Evolutionary conservation across 2,888 invertebrate genomes (phyloP).

Genomic region (Corbicula japonica): DNA sequence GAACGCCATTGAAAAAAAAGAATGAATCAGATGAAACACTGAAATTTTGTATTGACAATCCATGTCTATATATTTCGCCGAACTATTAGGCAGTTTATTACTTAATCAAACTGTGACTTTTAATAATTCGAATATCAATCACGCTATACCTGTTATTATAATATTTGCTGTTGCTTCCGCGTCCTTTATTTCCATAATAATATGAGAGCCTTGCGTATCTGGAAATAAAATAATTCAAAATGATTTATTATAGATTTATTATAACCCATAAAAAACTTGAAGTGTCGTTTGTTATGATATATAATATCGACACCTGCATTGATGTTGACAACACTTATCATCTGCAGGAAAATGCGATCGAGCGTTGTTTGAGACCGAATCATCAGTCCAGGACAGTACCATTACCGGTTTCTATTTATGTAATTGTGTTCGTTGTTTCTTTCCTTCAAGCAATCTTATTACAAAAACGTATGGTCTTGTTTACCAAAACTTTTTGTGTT

Average conservation of each 20-base stretch:
- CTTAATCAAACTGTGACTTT: too few species aligned
- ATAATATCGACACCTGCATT: not conserved
- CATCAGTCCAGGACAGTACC: not conserved
- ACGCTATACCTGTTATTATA: slow-evolving; percentile 33
- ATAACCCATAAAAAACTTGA: not conserved
- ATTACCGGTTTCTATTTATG: too few species aligned
- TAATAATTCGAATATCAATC: not conserved
- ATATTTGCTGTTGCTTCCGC: slow-evolving; percentile 26
- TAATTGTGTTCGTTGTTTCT: too few species aligned
- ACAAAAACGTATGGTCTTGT: too few species aligned
- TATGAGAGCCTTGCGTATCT: slow-evolving; percentile 70
- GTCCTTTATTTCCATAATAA: slow-evolving; percentile 30
- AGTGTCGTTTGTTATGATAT: not conserved
- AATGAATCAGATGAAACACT: not conserved
- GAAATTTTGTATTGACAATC: not conserved
- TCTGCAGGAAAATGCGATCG: not conserved
- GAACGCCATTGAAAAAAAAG: not conserved
- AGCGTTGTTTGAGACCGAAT: not conserved
- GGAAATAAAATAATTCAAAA: slow-evolving; percentile 1
- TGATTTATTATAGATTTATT: not conserved
- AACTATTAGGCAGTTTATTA: too few species aligned
- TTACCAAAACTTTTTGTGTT: too few species aligned
- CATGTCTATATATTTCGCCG: not conserved
- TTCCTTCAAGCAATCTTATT: too few species aligned
- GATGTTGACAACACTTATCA: not conserved